Evolutionary conservation across 2,888 invertebrate genomes (phyloP).

Genomic region (Tenodera sinensis): DNA sequence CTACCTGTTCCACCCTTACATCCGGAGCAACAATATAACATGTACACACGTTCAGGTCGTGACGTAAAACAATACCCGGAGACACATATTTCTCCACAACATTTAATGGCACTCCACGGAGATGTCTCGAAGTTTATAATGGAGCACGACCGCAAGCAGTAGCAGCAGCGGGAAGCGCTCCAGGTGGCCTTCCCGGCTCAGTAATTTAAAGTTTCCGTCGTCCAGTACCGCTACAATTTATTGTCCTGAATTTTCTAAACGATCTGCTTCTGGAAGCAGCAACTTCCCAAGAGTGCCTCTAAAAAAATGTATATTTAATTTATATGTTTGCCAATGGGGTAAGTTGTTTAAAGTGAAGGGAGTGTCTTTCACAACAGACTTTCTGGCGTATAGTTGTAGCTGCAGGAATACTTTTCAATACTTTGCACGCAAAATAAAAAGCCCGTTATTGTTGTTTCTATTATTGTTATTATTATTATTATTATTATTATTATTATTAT

Average conservation of each 20-base stretch:
- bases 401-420: no score
- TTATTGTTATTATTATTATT: no score
- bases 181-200: neutral
- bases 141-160: neutral
- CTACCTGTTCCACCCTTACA: no score
- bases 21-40: no score
- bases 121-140: neutral
- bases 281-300: neutral
- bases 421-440: no score
- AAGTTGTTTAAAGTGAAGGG: no score
- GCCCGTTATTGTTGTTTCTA: no score
- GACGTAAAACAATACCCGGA: neutral
- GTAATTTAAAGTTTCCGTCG: neutral
- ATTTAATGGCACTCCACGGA: neutral
- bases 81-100: neutral
- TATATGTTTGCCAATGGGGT: no score
- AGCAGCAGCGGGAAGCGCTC: neutral
- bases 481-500: no score
- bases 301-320: neutral
- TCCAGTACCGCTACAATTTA: neutral
- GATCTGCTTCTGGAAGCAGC: neutral
- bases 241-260: neutral
- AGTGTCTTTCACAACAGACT: no score
- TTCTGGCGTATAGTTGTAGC: no score
- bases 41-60: neutral